Base-by-base conservation (phyloP, 2,888 invertebrate species). In the Arenicola marina region DNA sequence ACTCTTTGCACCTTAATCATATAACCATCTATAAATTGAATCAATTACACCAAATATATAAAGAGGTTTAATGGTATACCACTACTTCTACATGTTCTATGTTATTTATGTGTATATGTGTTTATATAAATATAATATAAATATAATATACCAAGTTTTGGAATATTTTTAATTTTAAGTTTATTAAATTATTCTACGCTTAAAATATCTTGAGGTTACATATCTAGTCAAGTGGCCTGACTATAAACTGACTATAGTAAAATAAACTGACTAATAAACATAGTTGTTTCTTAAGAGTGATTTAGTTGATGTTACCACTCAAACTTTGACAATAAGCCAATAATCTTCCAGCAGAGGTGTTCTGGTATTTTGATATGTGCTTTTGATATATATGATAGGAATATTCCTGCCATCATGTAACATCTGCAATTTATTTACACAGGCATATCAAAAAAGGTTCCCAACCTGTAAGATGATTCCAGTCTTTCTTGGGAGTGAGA, bases 381-480 rank as follows among this genome's bases (percentile, higher is more conserved):
- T n/a, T n/a, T n/a, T n/a, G n/a, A 15, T 15, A 15, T 15, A 38
- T 38, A 18, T 38, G 38, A 18, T 38, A 38, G 38, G 38, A 38
- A 38, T 38, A 18, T 38, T 15, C 38, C 38, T 38, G 38, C n/a
- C n/a, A n/a, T n/a, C n/a, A n/a, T n/a, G n/a, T n/a, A n/a, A n/a
- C n/a, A n/a, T n/a, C n/a, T n/a, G n/a, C n/a, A n/a, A n/a, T n/a
- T n/a, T n/a, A n/a, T 38, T 28, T 62, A 75, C 80, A 0, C 84
- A 95, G 95, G 95, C 96, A 3, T 96, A 96, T 84, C 93, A 95
- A 85, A 88, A 90, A 77, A 89, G 96, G 71, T 96, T 96, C 84
- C 96, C 96, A 26, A 92, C 88, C 62, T 95, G 95, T 81, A 91
- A 92, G 31, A 92, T 95, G 87, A 95, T 96, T 81, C 96, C 96